Evolutionary conservation across 2,888 invertebrate species (phyloP).

Genomic region (Nomada fucata): DNA sequence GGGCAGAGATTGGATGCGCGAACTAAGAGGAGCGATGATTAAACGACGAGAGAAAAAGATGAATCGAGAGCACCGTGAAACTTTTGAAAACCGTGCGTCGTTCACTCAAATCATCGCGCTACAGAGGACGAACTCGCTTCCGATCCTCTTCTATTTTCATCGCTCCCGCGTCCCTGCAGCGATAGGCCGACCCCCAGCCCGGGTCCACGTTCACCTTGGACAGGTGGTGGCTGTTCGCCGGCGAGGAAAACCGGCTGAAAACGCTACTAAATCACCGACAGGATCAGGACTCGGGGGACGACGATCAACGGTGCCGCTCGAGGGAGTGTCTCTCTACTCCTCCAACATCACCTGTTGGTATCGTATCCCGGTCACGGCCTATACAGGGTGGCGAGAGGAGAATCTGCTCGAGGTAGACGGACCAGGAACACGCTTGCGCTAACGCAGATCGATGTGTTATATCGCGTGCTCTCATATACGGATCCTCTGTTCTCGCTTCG

Average conservation of each 20-base stretch:
- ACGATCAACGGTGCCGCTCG: slow-evolving; percentile 70
- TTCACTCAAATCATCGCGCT: slow-evolving; percentile 57
- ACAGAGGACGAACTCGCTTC: slow-evolving; percentile 30
- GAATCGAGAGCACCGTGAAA: background rate
- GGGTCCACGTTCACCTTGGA: background rate
- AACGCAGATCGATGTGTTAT: slow-evolving; percentile 80
- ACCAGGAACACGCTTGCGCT: slow-evolving; percentile 73
- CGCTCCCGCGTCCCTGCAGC: background rate
- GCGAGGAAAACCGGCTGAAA: slow-evolving; percentile 25
- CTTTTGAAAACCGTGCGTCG: slow-evolving; percentile 9
- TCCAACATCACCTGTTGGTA: slow-evolving; percentile 82
- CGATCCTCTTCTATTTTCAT: slow-evolving; percentile 30
- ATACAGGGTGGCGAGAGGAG: slow-evolving; percentile 65
- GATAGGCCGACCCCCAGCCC: background rate
- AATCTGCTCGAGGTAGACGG: slow-evolving; percentile 39
- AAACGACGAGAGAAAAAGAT: background rate
- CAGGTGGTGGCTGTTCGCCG: slow-evolving; percentile 15
- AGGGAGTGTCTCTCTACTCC: slow-evolving; percentile 80
- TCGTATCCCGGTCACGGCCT: slow-evolving; percentile 77
- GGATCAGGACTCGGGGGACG: slow-evolving; percentile 62
- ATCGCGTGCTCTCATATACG: slow-evolving; percentile 65
- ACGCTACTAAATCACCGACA: slow-evolving; percentile 63
- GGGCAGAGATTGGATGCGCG: background rate
- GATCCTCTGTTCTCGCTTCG: slow-evolving; percentile 5
- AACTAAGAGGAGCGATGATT: background rate